Evolutionary conservation across 2,888 invertebrate species (phyloP), one percentile per base, ranked within the genome.

Genomic region (Julus scanicus): DNA sequence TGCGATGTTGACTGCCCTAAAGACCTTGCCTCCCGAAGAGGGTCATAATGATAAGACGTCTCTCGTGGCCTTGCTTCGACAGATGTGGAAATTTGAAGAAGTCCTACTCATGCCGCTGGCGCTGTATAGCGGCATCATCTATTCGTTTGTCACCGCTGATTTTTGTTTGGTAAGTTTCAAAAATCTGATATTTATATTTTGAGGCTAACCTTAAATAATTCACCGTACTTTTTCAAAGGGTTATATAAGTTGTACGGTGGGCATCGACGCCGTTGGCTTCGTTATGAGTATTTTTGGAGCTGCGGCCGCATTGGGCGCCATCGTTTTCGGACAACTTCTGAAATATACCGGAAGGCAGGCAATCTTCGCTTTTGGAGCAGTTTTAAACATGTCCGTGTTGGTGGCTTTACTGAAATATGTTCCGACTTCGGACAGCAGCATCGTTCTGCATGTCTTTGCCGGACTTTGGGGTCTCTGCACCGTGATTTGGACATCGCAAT

Each of bases 201-300:
- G 15, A 29, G 40, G 15, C 2, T 29, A 1, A 1, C 20, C 80
- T 80, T 48, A 48, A 48, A 48, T 48, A 48, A 48, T 48, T 1
- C 0, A 11, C 9, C 13, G 1, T 2, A 29, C 29, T 29, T 29
- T 29, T 1, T 29, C 48, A 48, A 57, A 86, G 86, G 86, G 86
- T 53, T 86, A 48, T 20, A 20, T 86, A 20, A 86, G 57, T n/a
- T 86, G 86, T 20, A 86, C 53, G 20, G 6, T 57, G 17, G 86
- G 86, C 9, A 86, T 86, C 1, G 86, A 86, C 39, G n/a, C 5
- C 20, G 57, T 86, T 2, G 86, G 86, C n/a, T 86, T 53, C 11
- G 86, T 86, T n/a, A 86, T 86, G 86, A 53, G 53, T 8, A 37
- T 57, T 8, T 86, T 53, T 37, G 86, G 86, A 29, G 37, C 37